These are phyloP conservation scores for Ophraella communa DNA, from an alignment of 2,888 invertebrate genomes.

Conservation along the genomic window DNA sequence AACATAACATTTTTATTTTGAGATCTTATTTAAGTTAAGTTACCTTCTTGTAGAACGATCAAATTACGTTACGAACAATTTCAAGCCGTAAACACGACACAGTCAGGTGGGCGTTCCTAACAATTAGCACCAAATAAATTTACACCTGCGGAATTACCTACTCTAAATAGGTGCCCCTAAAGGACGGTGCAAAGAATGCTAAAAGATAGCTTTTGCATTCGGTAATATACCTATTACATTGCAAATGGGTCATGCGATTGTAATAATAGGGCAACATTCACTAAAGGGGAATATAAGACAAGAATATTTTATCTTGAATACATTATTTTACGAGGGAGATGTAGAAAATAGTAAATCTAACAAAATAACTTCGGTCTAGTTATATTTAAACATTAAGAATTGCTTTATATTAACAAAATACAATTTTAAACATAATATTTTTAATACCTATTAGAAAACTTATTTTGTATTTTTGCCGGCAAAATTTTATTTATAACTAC, in stretches of 20 bases:
- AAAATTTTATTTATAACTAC: too few species aligned
- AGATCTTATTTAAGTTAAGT: slow-evolving; percentile 42
- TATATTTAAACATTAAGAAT: too few species aligned
- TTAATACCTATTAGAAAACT: too few species aligned
- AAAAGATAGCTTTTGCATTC: slow-evolving; percentile 34
- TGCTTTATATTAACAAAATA: too few species aligned
- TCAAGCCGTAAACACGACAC: slow-evolving; percentile 4
- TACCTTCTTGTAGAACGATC: slow-evolving; percentile 2
- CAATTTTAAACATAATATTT: too few species aligned
- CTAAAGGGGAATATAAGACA: slow-evolving; percentile 56
- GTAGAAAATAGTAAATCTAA: slow-evolving; percentile 35
- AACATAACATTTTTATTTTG: slow-evolving; percentile 46
- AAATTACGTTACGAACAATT: slow-evolving; percentile 3
- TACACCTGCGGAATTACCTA: slow-evolving; percentile 31
- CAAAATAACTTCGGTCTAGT: too few species aligned
- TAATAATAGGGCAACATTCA: slow-evolving; percentile 57
- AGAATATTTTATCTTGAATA: slow-evolving; percentile 57
- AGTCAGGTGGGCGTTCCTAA: slow-evolving; percentile 19
- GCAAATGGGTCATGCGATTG: slow-evolving; percentile 57
- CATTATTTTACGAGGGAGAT: slow-evolving; percentile 51
- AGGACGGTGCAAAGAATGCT: slow-evolving; percentile 38
- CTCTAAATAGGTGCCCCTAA: slow-evolving; percentile 22
- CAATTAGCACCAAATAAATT: slow-evolving; percentile 34
- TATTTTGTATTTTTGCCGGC: too few species aligned
- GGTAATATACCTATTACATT: slow-evolving; percentile 48